A percentile compares a stretch with the other conserved stretches of the same genome.
Evolutionary conservation across 2,113 vertebrate species (phyloP).

Genomic region (Phalacrocorax brasilianus): DNA sequence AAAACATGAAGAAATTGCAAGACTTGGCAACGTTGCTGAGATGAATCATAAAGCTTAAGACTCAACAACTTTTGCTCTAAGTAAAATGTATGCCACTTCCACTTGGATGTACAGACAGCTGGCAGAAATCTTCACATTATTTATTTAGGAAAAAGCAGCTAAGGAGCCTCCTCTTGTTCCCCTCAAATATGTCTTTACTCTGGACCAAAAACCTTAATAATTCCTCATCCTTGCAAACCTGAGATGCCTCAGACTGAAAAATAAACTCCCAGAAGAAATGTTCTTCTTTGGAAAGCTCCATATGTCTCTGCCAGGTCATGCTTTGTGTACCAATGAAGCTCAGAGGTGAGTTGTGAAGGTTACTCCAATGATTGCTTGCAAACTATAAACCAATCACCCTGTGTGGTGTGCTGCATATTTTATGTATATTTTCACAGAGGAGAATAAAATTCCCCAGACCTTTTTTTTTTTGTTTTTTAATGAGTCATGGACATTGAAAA

Average conservation of each 20-base stretch:
- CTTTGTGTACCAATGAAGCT: neutral
- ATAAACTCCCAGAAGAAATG: neutral
- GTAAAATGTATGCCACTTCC: neutral
- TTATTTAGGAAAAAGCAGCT: constrained; percentile 12
- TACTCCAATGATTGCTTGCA: neutral
- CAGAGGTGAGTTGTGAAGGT: neutral
- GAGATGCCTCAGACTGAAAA: neutral
- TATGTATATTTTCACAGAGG: fast-evolving
- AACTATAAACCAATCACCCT: neutral
- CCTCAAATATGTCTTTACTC: neutral
- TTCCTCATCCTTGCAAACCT: neutral
- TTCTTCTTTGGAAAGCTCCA: neutral
- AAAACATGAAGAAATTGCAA: neutral
- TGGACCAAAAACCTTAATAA: neutral
- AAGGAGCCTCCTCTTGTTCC: neutral
- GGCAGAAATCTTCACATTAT: neutral
- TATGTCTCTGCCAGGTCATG: neutral
- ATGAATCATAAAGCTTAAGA: neutral
- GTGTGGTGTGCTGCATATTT: neutral
- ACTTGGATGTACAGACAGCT: neutral
- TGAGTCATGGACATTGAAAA: neutral
- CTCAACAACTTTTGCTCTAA: neutral
- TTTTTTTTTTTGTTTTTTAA: neutral
- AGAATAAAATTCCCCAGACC: neutral
- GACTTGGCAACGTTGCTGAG: neutral